Base-by-base conservation (phyloP, 2,797 vertebrate species). In the Lutra lutra region DNA sequence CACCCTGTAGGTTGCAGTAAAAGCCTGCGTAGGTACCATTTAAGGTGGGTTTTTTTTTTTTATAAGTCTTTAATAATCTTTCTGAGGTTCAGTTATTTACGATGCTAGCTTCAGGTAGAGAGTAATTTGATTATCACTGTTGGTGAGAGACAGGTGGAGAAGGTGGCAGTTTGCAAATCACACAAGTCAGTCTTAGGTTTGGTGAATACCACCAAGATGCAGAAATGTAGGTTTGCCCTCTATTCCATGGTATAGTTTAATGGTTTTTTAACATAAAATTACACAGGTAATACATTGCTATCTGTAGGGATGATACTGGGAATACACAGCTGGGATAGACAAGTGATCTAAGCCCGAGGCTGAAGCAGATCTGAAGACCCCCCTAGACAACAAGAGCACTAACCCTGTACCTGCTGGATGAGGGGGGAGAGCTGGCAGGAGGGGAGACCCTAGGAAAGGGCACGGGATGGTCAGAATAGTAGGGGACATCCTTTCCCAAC, bases 31-130 rank as follows among this genome's bases (percentile, higher is more conserved):
- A 75, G 85, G 92, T 91, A 60, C 86, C 96, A 86, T 90, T 96
- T 94, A 91, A 84, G 51, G 18, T 46, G 4, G 0, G 21, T n/a
- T n/a, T n/a, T n/a, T 9, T 43, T 46, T 70, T 58, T 85, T 91
- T 64, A 58, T 11, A 25, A 51, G 72, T 86, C 75, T 82, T 96
- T 95, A 96, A 77, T 94, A 97, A 82, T 97, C 54, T 48, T 95
- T 96, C 80, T 93, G 82, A 73, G 82, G 51, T 66, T 95, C 73
- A 66, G 9, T 96, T 94, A 94, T 97, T 94, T 95, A 97, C 83
- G 14, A 13, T 64, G 87, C 18, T 89, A 56, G 46, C 79, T 94
- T 46, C 68, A 68, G 78, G 90, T 64, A 40, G 86, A 72, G 70
- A 94, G 51, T 83, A 90, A 96, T 97, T 96, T 90, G 72, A 85